A percentile compares a stretch with the other conserved stretches of the same genome.
These are phyloP conservation scores for Tribolium madens DNA, from an alignment of 1,140 invertebrate genomes.

Conservation along the genomic window DNA sequence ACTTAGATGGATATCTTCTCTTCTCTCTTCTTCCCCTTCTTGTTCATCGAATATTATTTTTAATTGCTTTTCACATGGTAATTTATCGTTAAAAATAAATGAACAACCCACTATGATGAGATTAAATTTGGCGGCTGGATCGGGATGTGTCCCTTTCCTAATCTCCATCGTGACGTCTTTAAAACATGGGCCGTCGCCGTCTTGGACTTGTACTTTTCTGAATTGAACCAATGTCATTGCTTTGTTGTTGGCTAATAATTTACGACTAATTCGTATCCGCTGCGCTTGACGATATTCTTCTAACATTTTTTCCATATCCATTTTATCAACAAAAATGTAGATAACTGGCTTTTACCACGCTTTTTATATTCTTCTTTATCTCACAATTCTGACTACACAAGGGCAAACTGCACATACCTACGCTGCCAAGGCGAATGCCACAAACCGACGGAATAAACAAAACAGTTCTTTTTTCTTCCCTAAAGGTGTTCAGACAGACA, in stretches of 20 bases:
- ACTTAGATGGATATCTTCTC: background rate
- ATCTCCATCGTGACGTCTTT: background rate
- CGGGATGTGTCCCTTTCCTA: background rate
- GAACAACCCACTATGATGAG: background rate
- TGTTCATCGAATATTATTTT: background rate
- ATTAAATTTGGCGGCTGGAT: background rate
- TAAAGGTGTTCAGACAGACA: too few relatives aligned
- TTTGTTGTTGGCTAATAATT: background rate
- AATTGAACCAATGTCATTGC: background rate
- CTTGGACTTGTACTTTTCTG: constrained; percentile 1
- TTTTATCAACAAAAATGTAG: constrained; percentile 11
- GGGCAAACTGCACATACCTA: constrained; percentile 3
- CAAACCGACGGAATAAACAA: background rate
- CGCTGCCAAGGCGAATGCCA: background rate
- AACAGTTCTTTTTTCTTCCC: background rate
- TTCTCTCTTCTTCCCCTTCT: background rate
- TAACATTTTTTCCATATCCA: background rate
- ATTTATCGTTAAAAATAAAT: background rate
- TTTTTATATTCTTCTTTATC: constrained; percentile 23
- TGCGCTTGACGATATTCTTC: constrained; percentile 6
- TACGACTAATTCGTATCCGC: constrained; percentile 2
- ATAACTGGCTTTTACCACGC: constrained; percentile 15
- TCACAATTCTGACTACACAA: constrained; percentile 22
- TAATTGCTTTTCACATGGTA: background rate
- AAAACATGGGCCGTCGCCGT: background rate